Conservation (phyloP, 2,888 invertebrate species). For the Tipula unca region DNA sequence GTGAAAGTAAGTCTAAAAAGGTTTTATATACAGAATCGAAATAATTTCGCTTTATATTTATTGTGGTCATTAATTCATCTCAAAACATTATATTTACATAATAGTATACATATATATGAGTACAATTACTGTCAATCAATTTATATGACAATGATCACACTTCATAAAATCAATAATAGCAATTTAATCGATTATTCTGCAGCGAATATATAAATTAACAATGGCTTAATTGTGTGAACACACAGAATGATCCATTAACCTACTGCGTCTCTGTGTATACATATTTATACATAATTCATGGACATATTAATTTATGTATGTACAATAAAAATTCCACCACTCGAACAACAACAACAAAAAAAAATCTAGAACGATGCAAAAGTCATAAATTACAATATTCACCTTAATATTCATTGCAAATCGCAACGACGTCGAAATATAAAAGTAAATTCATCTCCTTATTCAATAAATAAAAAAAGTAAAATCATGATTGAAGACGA, state of each 20-base stretch:
- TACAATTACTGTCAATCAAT: background rate
- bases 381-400: background rate
- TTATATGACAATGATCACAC: background rate
- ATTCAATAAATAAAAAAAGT: background rate
- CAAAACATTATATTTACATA: background rate
- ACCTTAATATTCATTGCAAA: background rate
- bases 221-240: background rate
- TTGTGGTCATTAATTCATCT: background rate
- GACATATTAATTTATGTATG: background rate
- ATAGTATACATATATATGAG: no score
- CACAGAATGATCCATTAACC: background rate
- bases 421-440: background rate
- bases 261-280: background rate
- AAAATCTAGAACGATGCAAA: background rate
- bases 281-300: background rate
- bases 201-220: background rate
- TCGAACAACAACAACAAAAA: background rate
- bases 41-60: background rate
- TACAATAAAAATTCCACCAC: background rate
- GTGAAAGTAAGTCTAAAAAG: background rate
- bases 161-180: background rate
- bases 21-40: no score
- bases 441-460: slow-evolving; percentile 4
- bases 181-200: background rate
- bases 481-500: background rate